Conservation (phyloP, 2,797 vertebrate genomes). For the Adelosebastes latens region DNA sequence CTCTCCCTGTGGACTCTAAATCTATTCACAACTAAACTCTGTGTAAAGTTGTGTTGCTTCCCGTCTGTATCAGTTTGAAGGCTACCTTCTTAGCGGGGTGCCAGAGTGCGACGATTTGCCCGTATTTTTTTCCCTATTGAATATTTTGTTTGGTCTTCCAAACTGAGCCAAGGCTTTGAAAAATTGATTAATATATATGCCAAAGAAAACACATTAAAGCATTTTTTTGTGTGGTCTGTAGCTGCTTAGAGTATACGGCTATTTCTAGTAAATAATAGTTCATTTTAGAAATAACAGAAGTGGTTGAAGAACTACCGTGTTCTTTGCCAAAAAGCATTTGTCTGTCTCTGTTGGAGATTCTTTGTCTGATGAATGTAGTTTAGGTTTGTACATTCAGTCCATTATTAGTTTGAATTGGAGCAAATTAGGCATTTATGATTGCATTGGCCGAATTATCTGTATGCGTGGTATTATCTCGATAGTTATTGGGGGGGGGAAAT, state of each 20-base stretch:
- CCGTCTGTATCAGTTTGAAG: conserved; percentile 25
- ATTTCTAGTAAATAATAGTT: conserved; percentile 15
- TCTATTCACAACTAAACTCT: conserved; percentile 30
- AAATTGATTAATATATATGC: conserved; percentile 18
- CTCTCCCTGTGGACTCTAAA: conserved; percentile 24
- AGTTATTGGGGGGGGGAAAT: background rate
- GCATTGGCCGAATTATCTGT: background rate
- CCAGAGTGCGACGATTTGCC: conserved; percentile 30
- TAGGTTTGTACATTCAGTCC: background rate
- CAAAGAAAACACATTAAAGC: conserved; percentile 8
- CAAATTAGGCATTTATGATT: background rate
- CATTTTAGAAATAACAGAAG: background rate
- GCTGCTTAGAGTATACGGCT: background rate
- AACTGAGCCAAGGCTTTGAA: conserved; percentile 23
- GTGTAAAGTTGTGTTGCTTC: conserved; percentile 25
- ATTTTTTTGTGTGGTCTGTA: background rate
- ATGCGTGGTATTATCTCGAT: background rate
- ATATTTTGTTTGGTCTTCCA: conserved; percentile 13
- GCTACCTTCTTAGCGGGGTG: conserved; percentile 10
- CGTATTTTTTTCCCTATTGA: conserved; percentile 9
- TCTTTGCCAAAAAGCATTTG: background rate
- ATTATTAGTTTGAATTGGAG: conserved; percentile 16
- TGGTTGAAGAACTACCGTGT: background rate
- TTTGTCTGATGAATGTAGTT: conserved; percentile 15
- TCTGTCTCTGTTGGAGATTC: conserved; percentile 12